Evolutionary conservation across 2,113 vertebrate genomes (phyloP).

Genomic region (Peromyscus maniculatus): DNA sequence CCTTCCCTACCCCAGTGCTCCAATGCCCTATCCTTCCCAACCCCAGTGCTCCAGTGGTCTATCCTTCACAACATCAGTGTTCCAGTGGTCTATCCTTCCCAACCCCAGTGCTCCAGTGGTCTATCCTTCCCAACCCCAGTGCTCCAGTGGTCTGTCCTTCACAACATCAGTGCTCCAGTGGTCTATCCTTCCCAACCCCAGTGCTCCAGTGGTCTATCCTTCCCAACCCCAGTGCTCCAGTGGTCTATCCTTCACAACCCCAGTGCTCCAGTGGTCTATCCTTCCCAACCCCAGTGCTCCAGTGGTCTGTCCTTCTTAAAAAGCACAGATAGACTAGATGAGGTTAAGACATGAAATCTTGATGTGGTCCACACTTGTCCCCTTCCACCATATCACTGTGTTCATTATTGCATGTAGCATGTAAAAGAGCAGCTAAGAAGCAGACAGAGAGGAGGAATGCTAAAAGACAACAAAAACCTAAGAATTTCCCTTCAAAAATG

Average conservation of each 20-base stretch:
- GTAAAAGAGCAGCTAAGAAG: neutral
- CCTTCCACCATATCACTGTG: neutral
- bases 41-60: neutral
- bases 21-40: too few relatives aligned
- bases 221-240: neutral
- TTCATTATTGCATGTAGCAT: neutral
- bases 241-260: neutral
- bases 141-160: too few relatives aligned
- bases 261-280: too few relatives aligned
- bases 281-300: neutral
- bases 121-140: neutral
- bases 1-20: neutral
- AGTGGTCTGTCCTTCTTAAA: neutral
- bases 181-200: neutral
- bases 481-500: constrained; percentile 22
- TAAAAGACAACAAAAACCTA: constrained; percentile 27
- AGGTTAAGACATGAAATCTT: neutral
- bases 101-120: neutral
- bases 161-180: neutral
- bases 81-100: neutral
- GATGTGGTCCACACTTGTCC: neutral
- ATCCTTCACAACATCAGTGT: neutral
- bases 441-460: neutral
- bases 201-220: neutral
- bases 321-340: neutral